phyloP scores from a whole-genome alignment of 1,140 invertebrate genomes.

The Diplogasteroides magnus region DNA sequence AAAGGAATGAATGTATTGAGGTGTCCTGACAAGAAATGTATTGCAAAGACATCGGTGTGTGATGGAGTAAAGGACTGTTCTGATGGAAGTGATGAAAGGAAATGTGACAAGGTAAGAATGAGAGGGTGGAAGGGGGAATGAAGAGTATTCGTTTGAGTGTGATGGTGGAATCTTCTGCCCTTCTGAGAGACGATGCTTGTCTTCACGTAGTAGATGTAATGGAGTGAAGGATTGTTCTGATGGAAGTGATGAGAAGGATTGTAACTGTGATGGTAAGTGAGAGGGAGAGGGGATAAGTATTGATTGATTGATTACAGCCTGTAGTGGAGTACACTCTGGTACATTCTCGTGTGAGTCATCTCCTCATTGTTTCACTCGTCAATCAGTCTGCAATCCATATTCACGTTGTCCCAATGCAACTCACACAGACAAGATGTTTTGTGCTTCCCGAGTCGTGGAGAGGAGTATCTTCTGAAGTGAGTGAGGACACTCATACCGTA shows the following conservation, averaged over 20 bases:
- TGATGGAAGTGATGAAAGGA: slow-evolving; percentile 21
- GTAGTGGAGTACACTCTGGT: slow-evolving; percentile 9
- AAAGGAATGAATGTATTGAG: background rate
- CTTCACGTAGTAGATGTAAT: slow-evolving; percentile 15
- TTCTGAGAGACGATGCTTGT: slow-evolving; percentile 11
- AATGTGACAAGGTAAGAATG: background rate
- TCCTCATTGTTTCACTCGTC: slow-evolving; percentile 21
- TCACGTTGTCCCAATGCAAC: too few relatives aligned
- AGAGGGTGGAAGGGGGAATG: background rate
- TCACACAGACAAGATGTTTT: too few relatives aligned
- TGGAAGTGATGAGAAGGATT: slow-evolving; percentile 21
- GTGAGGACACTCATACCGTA: too few relatives aligned
- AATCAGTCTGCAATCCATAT: too few relatives aligned
- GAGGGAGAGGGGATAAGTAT: background rate
- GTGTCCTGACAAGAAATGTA: slow-evolving; percentile 8
- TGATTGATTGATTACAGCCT: slow-evolving; percentile 11
- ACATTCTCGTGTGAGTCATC: slow-evolving; percentile 21
- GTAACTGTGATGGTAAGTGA: slow-evolving; percentile 19
- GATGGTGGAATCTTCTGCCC: slow-evolving; percentile 1
- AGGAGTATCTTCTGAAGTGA: too few relatives aligned
- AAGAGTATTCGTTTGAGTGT: too few relatives aligned
- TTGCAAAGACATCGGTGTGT: background rate
- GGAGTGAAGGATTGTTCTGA: slow-evolving; percentile 21
- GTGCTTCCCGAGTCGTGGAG: too few relatives aligned
- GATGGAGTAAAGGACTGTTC: slow-evolving; percentile 15